Conservation (phyloP, 23 tunicate genomes). For the Halocynthia aurantium region DNA sequence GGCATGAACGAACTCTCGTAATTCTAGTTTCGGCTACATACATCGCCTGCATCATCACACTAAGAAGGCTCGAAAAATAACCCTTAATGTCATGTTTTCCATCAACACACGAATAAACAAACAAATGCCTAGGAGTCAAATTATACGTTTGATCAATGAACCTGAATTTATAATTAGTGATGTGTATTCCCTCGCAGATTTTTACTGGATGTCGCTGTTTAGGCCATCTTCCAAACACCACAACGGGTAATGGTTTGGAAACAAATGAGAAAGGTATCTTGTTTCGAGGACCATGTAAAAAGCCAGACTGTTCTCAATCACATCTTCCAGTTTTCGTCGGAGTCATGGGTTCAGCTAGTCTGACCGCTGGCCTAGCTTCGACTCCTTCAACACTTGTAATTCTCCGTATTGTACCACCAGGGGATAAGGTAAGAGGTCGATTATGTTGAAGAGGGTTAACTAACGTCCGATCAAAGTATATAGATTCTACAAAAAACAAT, state of each 20-base stretch:
- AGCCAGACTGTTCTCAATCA: constrained; percentile 35
- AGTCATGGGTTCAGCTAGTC: constrained; percentile 76
- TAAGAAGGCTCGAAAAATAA: too few species aligned
- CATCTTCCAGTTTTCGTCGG: constrained; percentile 36
- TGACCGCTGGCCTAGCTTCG: constrained; percentile 69
- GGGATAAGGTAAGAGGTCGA: constrained; percentile 51
- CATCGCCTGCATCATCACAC: too few species aligned
- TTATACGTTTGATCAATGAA: too few species aligned
- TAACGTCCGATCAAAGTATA: neutral
- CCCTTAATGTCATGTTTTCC: too few species aligned
- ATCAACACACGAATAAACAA: too few species aligned
- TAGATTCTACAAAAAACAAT: neutral
- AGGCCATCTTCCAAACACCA: neutral
- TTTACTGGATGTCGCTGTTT: constrained; percentile 17
- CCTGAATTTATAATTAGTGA: too few species aligned
- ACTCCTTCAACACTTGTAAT: constrained; percentile 80
- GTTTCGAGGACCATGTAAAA: constrained; percentile 12
- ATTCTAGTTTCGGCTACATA: too few species aligned
- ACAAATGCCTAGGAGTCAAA: too few species aligned
- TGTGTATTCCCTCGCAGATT: neutral
- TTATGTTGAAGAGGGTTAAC: neutral
- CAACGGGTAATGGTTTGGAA: neutral
- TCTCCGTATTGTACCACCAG: constrained; percentile 47
- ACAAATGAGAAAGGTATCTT: neutral
- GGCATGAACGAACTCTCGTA: too few species aligned